Percentiles rank a stretch among this genome's conserved stretches.
Conservation (phyloP, 2,888 invertebrate genomes). For the Brenthis hecate region DNA sequence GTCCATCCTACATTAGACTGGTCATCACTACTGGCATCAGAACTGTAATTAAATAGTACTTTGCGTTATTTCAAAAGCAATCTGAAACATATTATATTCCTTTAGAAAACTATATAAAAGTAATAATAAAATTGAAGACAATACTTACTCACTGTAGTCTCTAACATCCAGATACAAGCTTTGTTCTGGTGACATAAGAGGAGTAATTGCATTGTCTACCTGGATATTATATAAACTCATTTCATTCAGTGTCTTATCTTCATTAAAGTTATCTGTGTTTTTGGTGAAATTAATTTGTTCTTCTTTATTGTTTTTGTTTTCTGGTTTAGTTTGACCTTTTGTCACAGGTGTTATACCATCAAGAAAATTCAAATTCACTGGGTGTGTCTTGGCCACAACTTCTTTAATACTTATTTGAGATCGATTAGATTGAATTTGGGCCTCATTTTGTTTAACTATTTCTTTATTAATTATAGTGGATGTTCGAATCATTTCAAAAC, state of each 20-base stretch:
- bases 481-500: slow-evolving; percentile 84
- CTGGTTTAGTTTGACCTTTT: slow-evolving; percentile 38
- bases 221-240: slow-evolving; percentile 74
- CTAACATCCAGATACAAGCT: slow-evolving; percentile 73
- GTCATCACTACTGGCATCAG: slow-evolving; percentile 79
- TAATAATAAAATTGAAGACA: background rate
- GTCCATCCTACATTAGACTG: slow-evolving; percentile 86
- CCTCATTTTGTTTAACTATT: slow-evolving; percentile 60
- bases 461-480: slow-evolving; percentile 76
- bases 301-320: slow-evolving; percentile 28
- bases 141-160: slow-evolving; percentile 77
- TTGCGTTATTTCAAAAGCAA: background rate
- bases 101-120: slow-evolving; percentile 12
- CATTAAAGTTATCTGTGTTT: slow-evolving; percentile 47
- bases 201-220: slow-evolving; percentile 74
- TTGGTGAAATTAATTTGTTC: slow-evolving; percentile 30
- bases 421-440: slow-evolving; percentile 71
- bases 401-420: slow-evolving; percentile 74
- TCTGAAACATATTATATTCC: slow-evolving; percentile 3
- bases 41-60: slow-evolving; percentile 56
- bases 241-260: slow-evolving; percentile 74
- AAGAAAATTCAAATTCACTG: slow-evolving; percentile 66
- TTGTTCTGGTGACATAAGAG: slow-evolving; percentile 73
- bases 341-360: slow-evolving; percentile 66
- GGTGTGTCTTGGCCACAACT: slow-evolving; percentile 57